Evolutionary conservation across 2,888 invertebrate genomes (phyloP), one percentile per base, ranked within the genome.

Genomic region (Pomacea canaliculata): DNA sequence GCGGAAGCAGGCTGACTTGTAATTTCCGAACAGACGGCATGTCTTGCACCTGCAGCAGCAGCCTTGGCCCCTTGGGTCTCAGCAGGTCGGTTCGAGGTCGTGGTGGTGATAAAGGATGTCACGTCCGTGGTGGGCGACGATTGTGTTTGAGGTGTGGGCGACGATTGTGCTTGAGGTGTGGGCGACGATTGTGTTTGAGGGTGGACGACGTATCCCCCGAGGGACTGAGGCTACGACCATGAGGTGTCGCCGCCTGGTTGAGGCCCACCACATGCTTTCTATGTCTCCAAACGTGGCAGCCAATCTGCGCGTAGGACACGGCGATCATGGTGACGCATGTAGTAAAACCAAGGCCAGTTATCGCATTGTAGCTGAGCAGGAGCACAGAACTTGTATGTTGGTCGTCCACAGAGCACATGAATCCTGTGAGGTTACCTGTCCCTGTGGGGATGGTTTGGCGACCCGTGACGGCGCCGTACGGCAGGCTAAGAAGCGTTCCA

Each of bases 321-420:
- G 48, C 63, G 63, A 46, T 13, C 46, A 13, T 59, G 27, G 60
- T 13, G 37, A 71, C 2, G 37, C 62, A 60, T 4, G 10, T 8
- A 12, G 62, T 13, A 23, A 73, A 51, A 27, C 66, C 72, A 23
- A 73, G 65, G 37, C 46, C 46, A 23, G 71, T 63, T n/a, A 46
- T 16, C 18, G 48, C 19, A 19, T 23, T n/a, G 49, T 49, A 51
- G n/a, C 8, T 19, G 23, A 10, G 12, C 62, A 65, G 23, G 46
- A 65, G 49, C 51, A 46, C 62, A 51, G 70, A 73, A 1, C 56
- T 51, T 7, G 27, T 65, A 18, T 73, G 56, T 37, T 46, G 37
- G 68, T 73, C 65, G 19, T 67, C 67, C 12, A 68, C 59, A 56
- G 73, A 73, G n/a, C 73, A 73, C 18, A 27, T 27, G 37, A 18